Conservation (phyloP, 2,888 invertebrate species). For the Nemoura dubitans region DNA sequence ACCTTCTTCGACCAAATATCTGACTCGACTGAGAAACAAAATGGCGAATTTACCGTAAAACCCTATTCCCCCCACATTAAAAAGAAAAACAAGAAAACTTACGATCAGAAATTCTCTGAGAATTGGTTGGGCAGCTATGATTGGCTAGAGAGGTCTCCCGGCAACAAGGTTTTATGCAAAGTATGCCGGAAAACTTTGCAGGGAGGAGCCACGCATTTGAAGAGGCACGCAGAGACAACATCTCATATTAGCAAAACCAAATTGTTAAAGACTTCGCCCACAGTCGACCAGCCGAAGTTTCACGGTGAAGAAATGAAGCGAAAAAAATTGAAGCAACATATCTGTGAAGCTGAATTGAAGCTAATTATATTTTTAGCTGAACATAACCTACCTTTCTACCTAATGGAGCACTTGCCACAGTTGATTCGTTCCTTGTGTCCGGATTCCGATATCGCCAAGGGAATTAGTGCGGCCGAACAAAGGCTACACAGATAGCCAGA, state of each 20-base stretch:
- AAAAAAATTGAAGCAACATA: no score
- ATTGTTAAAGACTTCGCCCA: no score
- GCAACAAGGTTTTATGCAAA: background rate
- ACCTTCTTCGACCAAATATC: no score
- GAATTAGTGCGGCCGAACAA: conserved; percentile 51
- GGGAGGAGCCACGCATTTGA: background rate
- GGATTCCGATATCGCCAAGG: conserved; percentile 53
- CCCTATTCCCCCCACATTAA: no score
- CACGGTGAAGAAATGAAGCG: no score
- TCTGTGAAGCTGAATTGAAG: conserved; percentile 50
- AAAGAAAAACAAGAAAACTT: background rate
- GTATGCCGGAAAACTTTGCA: background rate
- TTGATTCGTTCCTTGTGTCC: conserved; percentile 50
- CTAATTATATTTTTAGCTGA: no score
- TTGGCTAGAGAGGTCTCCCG: background rate
- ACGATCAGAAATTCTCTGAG: background rate
- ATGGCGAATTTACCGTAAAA: no score
- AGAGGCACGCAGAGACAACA: background rate
- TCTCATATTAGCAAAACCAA: background rate
- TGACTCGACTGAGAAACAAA: no score
- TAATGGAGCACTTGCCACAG: conserved; percentile 51
- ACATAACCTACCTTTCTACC: conserved; percentile 52
- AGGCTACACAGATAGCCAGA: conserved; percentile 51
- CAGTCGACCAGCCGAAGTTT: no score
- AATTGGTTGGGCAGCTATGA: background rate